Percentiles rank a stretch among this genome's conserved stretches.
phyloP scores from a whole-genome alignment of 2,797 vertebrate species.

The Muraenolepis orangiensis region DNA sequence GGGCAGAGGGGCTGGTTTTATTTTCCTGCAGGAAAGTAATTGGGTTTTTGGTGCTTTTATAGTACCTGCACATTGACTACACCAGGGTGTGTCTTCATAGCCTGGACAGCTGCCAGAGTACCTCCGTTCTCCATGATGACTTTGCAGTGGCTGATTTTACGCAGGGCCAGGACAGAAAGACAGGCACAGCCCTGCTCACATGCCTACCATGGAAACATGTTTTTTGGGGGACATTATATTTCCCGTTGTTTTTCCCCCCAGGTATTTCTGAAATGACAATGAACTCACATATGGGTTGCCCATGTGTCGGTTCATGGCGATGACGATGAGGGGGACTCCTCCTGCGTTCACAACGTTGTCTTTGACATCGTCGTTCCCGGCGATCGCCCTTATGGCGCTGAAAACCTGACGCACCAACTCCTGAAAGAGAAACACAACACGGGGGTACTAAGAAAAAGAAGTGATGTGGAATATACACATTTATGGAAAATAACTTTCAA shows the following conservation, averaged over 20 bases:
- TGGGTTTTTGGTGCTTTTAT: neutral
- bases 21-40: neutral
- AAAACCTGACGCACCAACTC: conserved; percentile 89
- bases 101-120: conserved; percentile 81
- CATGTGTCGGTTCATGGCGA: conserved; percentile 84
- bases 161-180: conserved; percentile 84
- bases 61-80: conserved; percentile 84
- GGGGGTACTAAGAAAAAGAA: neutral
- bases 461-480: neutral
- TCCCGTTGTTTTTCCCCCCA: neutral
- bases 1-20: neutral
- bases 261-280: neutral
- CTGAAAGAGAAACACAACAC: conserved; percentile 55
- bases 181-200: conserved; percentile 92
- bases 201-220: conserved; percentile 69
- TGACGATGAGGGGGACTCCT: conserved; percentile 82
- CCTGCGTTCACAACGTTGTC: conserved; percentile 83
- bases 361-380: conserved; percentile 94
- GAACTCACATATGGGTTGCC: conserved; percentile 77
- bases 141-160: conserved; percentile 88
- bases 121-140: conserved; percentile 90
- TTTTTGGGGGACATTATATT: neutral
- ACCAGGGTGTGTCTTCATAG: conserved; percentile 83
- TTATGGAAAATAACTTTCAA: too few species aligned
- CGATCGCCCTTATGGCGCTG: conserved; percentile 81